Percentiles rank a stretch among this genome's conserved stretches.
Conservation (phyloP, 2,797 vertebrate genomes). For the Chelon auratus region DNA sequence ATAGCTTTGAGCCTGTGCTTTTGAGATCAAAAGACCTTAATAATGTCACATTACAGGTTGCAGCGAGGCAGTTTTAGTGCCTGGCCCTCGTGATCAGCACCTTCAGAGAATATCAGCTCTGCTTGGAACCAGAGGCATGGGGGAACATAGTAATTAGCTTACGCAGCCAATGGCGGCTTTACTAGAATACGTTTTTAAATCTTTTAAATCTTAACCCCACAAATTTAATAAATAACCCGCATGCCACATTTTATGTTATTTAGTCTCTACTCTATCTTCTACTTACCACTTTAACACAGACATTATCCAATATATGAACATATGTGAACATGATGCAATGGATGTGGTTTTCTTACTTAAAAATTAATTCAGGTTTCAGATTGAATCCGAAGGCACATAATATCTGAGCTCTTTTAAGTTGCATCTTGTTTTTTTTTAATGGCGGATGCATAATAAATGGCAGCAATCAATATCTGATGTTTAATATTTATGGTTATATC, state of each 20-base stretch:
- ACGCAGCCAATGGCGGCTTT: conserved; percentile 39
- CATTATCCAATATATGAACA: background rate
- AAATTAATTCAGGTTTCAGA: background rate
- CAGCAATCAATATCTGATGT: conserved; percentile 30
- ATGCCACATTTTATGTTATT: conserved; percentile 9
- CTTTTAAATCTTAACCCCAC: conserved; percentile 12
- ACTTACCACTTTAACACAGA: background rate
- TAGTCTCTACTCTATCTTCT: conserved; percentile 1
- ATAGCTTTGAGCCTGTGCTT: conserved; percentile 73
- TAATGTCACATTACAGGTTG: conserved; percentile 83
- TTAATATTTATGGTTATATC: conserved; percentile 52
- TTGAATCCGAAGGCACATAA: background rate
- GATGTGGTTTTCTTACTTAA: background rate
- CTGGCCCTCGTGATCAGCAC: conserved; percentile 69
- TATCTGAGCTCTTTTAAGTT: background rate
- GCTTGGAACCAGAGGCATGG: conserved; percentile 33
- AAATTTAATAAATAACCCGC: background rate
- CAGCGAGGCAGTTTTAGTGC: conserved; percentile 73
- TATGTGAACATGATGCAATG: background rate
- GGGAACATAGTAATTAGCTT: conserved; percentile 53
- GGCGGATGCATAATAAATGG: conserved; percentile 39
- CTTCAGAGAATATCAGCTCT: conserved; percentile 60
- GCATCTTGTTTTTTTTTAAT: conserved; percentile 27
- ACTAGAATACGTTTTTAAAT: conserved; percentile 3
- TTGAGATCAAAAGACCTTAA: conserved; percentile 80